These are phyloP conservation scores for Alcis repandata DNA, from an alignment of 2,888 invertebrate genomes.

Conservation along the genomic window DNA sequence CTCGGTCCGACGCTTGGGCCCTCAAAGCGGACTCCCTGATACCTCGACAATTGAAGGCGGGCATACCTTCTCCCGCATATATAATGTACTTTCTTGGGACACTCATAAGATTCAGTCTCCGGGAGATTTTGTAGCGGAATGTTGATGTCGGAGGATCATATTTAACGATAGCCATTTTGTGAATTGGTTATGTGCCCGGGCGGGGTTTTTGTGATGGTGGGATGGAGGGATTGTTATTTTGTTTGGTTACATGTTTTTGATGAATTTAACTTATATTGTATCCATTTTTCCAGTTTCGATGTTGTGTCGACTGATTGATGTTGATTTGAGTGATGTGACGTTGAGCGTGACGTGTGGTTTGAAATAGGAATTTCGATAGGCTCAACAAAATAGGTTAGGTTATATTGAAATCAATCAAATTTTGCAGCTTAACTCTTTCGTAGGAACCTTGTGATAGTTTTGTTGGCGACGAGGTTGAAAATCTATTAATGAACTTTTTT, in stretches of 20 bases:
- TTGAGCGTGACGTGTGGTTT: background rate
- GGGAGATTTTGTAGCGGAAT: slow-evolving; percentile 13
- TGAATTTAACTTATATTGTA: background rate
- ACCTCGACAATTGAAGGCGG: background rate
- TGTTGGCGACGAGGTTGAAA: background rate
- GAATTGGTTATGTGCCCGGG: background rate
- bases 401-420: background rate
- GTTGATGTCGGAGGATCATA: slow-evolving; percentile 12
- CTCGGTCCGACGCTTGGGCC: background rate
- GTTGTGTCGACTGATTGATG: background rate
- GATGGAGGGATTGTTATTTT: background rate
- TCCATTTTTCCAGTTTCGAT: slow-evolving; percentile 3
- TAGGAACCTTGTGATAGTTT: background rate
- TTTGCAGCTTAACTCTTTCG: background rate
- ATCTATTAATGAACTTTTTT: too few species aligned
- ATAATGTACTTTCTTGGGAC: slow-evolving; percentile 1
- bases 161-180: slow-evolving; percentile 1
- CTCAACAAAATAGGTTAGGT: background rate
- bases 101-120: slow-evolving; percentile 11
- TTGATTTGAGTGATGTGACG: background rate
- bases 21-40: slow-evolving; percentile 12
- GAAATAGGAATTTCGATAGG: background rate
- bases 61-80: slow-evolving; percentile 11
- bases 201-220: background rate
- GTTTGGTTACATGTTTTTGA: slow-evolving; percentile 5